phyloP scores from a whole-genome alignment of 2,888 invertebrate species.

The Galerucella calmariensis region DNA sequence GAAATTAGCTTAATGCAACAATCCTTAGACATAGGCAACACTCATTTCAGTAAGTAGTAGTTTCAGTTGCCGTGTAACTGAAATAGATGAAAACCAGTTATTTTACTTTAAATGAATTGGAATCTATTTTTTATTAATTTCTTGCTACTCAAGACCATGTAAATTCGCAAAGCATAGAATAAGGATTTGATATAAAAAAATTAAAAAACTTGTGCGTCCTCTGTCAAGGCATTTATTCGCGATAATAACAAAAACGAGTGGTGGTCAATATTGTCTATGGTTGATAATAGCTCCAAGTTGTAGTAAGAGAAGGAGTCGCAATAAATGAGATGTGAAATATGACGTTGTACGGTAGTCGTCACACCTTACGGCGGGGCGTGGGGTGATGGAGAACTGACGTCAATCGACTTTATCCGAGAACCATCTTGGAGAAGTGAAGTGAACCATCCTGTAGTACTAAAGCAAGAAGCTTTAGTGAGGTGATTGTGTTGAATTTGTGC shows the following conservation, averaged over 20 bases:
- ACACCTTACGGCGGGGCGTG: conserved; percentile 31
- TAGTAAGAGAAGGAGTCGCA: neutral
- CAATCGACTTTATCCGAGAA: conserved; percentile 53
- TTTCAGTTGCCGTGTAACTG: too few relatives aligned
- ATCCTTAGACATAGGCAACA: too few relatives aligned
- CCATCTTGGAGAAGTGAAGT: conserved; percentile 51
- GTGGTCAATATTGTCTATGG: neutral
- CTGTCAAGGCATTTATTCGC: neutral
- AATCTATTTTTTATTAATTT: too few relatives aligned
- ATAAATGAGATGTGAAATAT: conserved; percentile 28
- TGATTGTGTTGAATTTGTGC: conserved; percentile 46
- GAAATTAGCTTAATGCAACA: too few relatives aligned
- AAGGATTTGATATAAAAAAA: too few relatives aligned
- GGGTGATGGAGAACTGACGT: conserved; percentile 52
- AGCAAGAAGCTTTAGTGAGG: conserved; percentile 51
- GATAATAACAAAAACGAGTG: neutral
- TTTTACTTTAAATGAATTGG: too few relatives aligned
- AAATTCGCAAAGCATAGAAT: too few relatives aligned
- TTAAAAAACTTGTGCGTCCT: neutral
- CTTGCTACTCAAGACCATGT: too few relatives aligned
- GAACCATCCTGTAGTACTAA: conserved; percentile 52
- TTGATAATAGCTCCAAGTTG: neutral
- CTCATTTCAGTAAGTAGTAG: too few relatives aligned
- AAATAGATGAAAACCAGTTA: too few relatives aligned
- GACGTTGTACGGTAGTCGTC: conserved; percentile 40